Conservation (phyloP, 2,888 invertebrate species). For the Tetragonisca angustula region DNA sequence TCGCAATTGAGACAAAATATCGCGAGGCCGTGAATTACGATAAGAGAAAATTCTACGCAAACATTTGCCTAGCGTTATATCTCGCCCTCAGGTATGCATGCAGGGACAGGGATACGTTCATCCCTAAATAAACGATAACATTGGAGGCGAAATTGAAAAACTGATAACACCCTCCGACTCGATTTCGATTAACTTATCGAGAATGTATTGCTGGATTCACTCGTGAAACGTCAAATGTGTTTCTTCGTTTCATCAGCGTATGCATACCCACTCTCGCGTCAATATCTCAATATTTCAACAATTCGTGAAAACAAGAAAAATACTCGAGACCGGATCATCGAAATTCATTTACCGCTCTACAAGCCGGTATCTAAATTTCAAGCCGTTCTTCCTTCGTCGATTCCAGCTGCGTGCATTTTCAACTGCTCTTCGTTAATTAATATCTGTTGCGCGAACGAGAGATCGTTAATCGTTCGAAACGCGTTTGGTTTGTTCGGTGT, state of each 20-base stretch:
- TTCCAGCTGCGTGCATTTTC: not conserved
- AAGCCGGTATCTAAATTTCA: not conserved
- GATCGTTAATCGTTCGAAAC: not conserved
- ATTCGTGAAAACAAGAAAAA: not conserved
- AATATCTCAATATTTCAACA: not conserved
- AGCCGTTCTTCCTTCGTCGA: not conserved
- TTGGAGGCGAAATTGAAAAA: conserved; percentile 9
- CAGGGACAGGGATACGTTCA: not conserved
- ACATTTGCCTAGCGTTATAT: conserved; percentile 67
- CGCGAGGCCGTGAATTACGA: conserved; percentile 63
- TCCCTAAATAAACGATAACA: conserved; percentile 37
- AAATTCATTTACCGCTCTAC: not conserved
- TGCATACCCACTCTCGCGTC: not conserved
- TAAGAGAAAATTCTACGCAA: conserved; percentile 67
- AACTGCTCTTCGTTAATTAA: not conserved
- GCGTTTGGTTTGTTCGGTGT: too few relatives aligned
- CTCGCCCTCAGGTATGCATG: not conserved
- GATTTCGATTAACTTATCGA: not conserved
- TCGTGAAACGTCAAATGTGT: not conserved
- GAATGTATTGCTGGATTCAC: too few relatives aligned
- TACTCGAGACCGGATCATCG: too few relatives aligned
- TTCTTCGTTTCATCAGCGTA: not conserved
- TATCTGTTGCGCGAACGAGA: not conserved
- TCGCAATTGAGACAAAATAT: conserved; percentile 69
- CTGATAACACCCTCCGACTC: not conserved